Evolutionary conservation across 1,140 invertebrate genomes (phyloP), one percentile per base, ranked within the genome.

Genomic region (Lanistes nyassanus): DNA sequence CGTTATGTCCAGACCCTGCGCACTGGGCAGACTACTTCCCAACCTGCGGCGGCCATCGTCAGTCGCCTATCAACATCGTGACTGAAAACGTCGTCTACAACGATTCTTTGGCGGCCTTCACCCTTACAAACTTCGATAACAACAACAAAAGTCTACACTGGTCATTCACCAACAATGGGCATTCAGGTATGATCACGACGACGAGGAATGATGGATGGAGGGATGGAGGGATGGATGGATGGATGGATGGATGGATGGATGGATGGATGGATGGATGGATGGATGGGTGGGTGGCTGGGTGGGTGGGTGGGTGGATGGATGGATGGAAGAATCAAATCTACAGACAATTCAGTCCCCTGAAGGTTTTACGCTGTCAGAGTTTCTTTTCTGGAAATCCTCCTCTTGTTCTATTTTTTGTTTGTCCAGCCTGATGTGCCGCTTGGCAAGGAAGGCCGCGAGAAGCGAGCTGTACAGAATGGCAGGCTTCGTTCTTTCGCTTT

Each of bases 51-150:
- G 89, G 89, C 6, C 79, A 80, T 1, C 75, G 80, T 11, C 90
- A 90, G 79, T 89, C 88, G 1, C 90, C 90, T 16, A 84, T 90
- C 21, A 83, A 90, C 79, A 89, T 90, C 53, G 74, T 77, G 29
- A 75, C 81, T 16, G 56, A 56, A 1, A 69, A 79, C 4, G 82
- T 82, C 37, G 58, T 77, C 13, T 76, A 68, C 16, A 84, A 89
- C 65, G 64, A 71, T 11, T 66, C 68, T 23, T 77, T 85, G 0
- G 36, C 55, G 5, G 70, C 81, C 1, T 71, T 74, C 2, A 78
- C 83, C 11, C 79, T 70, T 1, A 82, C 83, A 39, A 76, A 72
- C 11, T 87, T 89, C 74, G 53, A 60, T 13, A 60, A 76, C 13
- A 84, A 81, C 58, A 23, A 36, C 42, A 13, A 9, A 4, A 37